Evolutionary conservation across 2,888 invertebrate genomes (phyloP), one percentile per base, ranked within the genome.

Genomic region (Caenorhabditis sp.): DNA sequence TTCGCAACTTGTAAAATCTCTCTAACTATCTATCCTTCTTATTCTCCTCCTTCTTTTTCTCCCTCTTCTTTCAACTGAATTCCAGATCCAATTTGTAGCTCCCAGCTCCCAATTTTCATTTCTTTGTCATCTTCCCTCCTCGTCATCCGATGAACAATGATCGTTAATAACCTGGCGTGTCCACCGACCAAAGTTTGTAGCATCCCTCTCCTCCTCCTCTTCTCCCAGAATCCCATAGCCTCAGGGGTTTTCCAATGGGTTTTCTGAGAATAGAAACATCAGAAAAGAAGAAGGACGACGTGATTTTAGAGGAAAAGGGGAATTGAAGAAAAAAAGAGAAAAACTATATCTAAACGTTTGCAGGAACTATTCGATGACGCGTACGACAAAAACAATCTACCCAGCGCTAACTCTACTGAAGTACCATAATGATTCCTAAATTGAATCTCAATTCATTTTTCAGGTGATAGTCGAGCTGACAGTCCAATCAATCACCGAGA

Each of bases 311-410:
- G 9, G 32, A 40, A 40, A 40, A 40, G 9, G 13, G 6, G 40
- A 13, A 40, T 28, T 55, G 28, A 20, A 22, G 51, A 35, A 35
- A n/a, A 11, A 53, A 8, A 11, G 64, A 32, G 47, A 47, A n/a
- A 47, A 18, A 47, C 26, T 60, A 13, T 20, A 15, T 67, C 40
- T 55, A 37, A 58, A 61, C 55, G 56, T 65, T 81, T 86, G 80
- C 80, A 90, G 90, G 84, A 89, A 61, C 83, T 90, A 9, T 90
- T 90, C 84, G 80, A 83, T 35, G 88, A 88, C 32, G 82, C 88
- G 44, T 91, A 91, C 80, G 91, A 91, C 83, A 91, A 91, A 82
- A 91, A 92, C 84, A 90, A 87, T 77, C 81, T 91, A 55, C 91
- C 91, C 13, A 90, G 90, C 53, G 83, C 89, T 1, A 84, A 89